Evolutionary conservation across 2,888 invertebrate species (phyloP).

Genomic region (Cremastinae sp.): DNA sequence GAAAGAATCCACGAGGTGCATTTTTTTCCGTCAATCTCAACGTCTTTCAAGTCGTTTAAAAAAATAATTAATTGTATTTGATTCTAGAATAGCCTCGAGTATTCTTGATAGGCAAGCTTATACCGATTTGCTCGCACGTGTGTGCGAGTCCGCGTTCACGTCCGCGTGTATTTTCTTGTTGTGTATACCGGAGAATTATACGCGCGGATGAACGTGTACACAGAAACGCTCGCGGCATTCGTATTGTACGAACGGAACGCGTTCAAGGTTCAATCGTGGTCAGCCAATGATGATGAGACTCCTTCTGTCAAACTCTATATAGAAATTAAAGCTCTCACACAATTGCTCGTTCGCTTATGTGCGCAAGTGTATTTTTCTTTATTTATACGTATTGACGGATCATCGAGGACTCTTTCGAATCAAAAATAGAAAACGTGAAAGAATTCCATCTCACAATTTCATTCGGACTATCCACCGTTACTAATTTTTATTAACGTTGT

Average conservation of each 20-base stretch:
- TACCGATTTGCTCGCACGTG: constrained; percentile 20
- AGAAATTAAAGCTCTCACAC: constrained; percentile 20
- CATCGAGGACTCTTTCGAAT: constrained; percentile 14
- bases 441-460: too few relatives aligned
- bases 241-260: constrained; percentile 32
- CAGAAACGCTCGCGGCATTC: neutral
- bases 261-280: constrained; percentile 52
- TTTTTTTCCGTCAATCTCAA: neutral
- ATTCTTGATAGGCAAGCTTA: constrained; percentile 25
- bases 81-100: constrained; percentile 31
- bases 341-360: constrained; percentile 6
- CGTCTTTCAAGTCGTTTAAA: constrained; percentile 1
- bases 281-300: constrained; percentile 33
- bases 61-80: constrained; percentile 28
- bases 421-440: too few relatives aligned
- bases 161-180: too few relatives aligned
- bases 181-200: too few relatives aligned
- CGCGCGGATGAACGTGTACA: neutral
- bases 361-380: constrained; percentile 5
- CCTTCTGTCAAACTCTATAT: constrained; percentile 30
- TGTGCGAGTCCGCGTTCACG: neutral
- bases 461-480: too few relatives aligned
- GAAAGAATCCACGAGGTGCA: neutral
- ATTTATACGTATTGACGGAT: constrained; percentile 30
- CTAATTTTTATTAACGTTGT: neutral